A percentile compares a stretch with the other conserved stretches of the same genome.
Conservation (phyloP, 1,140 invertebrate species). For the Drosophila novamexicana region DNA sequence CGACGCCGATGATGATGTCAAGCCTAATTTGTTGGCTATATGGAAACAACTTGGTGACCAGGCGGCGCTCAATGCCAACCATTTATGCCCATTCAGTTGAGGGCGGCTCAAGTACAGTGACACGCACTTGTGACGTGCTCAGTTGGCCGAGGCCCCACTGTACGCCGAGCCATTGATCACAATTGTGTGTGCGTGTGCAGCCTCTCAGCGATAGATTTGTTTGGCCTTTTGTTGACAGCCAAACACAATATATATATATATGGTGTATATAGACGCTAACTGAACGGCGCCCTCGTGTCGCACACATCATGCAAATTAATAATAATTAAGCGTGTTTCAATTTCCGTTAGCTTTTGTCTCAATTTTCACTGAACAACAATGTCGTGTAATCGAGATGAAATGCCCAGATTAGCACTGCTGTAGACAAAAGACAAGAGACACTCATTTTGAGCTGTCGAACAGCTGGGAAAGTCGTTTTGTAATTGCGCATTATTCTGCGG, state of each 20-base stretch:
- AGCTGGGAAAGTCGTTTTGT: background rate
- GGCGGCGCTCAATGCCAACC: constrained; percentile 35
- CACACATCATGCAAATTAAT: constrained; percentile 73
- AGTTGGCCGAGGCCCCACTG: constrained; percentile 25
- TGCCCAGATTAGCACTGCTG: constrained; percentile 18
- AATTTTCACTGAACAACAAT: constrained; percentile 1
- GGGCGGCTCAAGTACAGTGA: constrained; percentile 33
- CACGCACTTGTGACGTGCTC: constrained; percentile 58
- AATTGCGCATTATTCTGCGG: background rate
- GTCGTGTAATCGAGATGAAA: constrained; percentile 36
- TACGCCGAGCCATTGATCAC: constrained; percentile 62
- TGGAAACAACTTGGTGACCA: constrained; percentile 36
- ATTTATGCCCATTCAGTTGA: constrained; percentile 4
- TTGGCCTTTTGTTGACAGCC: constrained; percentile 40
- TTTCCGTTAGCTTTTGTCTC: constrained; percentile 42
- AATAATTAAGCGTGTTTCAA: constrained; percentile 72
- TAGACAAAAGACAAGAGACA: constrained; percentile 5
- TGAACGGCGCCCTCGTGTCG: constrained; percentile 40
- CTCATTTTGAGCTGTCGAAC: constrained; percentile 11
- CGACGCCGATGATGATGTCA: constrained; percentile 54
- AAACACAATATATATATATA: constrained; percentile 11
- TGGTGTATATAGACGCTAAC: constrained; percentile 17
- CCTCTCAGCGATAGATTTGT: constrained; percentile 42
- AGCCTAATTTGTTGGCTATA: constrained; percentile 43
- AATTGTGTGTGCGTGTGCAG: constrained; percentile 47